Base-by-base conservation (phyloP, 2,797 vertebrate genomes). In the Diceros bicornis region DNA sequence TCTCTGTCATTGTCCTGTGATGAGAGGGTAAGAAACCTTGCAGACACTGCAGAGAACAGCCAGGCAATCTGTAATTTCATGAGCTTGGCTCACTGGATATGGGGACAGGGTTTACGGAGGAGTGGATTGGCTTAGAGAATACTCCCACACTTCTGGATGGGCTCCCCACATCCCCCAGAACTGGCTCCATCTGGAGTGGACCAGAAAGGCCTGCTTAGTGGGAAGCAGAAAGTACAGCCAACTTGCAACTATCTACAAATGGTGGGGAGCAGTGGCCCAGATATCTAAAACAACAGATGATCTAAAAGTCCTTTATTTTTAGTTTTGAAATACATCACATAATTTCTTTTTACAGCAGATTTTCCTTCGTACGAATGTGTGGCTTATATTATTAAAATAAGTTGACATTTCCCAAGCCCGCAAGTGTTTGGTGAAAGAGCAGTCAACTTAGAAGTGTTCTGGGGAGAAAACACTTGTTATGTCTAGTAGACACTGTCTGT, bases 331-430 rank as follows among this genome's bases (percentile, higher is more conserved):
- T 89, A 52, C 44, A 47, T 98, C 93, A 95, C 62, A 6, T 95
- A 34, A 95, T 81, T 96, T 89, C 96, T 96, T 97, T 96, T 87
- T 83, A 88, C 89, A 91, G 91, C 94, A 96, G 86, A 74, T 82
- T 96, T 94, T 96, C 81, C 90, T 95, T 96, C 92, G 92, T 96
- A 82, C 12, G 0, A 89, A 77, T 47, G n/a, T 93, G 41, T 93
- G 95, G 69, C 85, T 97, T 96, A 62, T 89, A 81, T 94, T 96
- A 96, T 97, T 97, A 91, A 96, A 97, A 96, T 96, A 97, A 89
- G n/a, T 91, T 86, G 64, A 62, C 97, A 89, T 98, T 97, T 97
- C 72, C 92, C 34, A 96, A 91, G n/a, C 68, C 52, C 41, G 29
- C 72, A 89, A 68, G 44, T 32, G 34, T 23, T 52, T 91, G 81